phyloP scores from a whole-genome alignment of 2,113 vertebrate species.

The Oreochromis niloticus region DNA sequence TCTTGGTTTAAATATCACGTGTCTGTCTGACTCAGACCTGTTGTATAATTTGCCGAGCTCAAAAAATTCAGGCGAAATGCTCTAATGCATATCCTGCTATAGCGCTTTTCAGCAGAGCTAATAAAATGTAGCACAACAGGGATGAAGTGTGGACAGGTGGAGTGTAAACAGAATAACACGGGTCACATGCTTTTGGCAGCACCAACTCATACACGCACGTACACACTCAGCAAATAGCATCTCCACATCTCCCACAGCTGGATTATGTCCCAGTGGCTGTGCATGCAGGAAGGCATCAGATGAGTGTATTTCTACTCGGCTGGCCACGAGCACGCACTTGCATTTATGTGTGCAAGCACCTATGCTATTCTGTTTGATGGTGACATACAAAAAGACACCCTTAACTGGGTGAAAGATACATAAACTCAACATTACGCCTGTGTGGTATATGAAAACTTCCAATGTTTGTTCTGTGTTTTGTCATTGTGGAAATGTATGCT shows the following conservation, averaged over 20 bases:
- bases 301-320: not conserved
- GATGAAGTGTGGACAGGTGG: constrained; percentile 8
- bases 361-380: not conserved
- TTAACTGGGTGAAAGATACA: not conserved
- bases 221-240: not conserved
- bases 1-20: not conserved
- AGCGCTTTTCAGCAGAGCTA: not conserved
- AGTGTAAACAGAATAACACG: constrained; percentile 9
- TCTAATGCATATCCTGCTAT: not conserved
- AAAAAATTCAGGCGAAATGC: not conserved
- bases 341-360: not conserved
- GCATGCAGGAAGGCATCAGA: not conserved
- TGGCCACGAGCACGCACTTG: not conserved
- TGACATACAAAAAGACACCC: not conserved
- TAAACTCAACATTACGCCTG: not conserved
- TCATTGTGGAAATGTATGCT: not conserved
- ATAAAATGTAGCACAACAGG: constrained; percentile 10
- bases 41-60: not conserved
- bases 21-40: not conserved
- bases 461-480: not conserved
- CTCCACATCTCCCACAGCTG: not conserved
- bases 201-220: not conserved
- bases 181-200: not conserved
- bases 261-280: not conserved
- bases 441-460: not conserved